phyloP scores from a whole-genome alignment of 2,797 vertebrate genomes.

The Hapalemur alaotrensis region DNA sequence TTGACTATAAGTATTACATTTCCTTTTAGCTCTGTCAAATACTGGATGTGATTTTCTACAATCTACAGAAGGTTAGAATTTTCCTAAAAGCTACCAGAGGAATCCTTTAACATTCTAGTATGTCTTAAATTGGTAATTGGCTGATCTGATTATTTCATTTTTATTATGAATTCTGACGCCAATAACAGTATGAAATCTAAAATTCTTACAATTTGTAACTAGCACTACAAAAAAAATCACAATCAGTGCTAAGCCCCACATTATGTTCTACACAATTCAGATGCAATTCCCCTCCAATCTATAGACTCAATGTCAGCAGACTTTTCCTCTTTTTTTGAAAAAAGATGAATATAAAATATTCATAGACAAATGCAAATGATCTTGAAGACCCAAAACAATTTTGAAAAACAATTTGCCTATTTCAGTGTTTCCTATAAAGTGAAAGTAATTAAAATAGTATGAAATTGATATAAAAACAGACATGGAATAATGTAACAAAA shows the following conservation, averaged over 20 bases:
- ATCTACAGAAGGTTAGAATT: neutral
- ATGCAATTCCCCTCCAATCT: neutral
- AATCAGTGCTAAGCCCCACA: neutral
- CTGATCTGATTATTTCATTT: neutral
- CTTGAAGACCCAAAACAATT: neutral
- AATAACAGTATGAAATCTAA: neutral
- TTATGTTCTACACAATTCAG: neutral
- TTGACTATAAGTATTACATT: neutral
- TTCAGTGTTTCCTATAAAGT: neutral
- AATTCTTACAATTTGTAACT: neutral
- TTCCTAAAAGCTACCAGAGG: neutral
- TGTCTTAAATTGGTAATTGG: neutral
- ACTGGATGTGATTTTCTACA: neutral
- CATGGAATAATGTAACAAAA: neutral
- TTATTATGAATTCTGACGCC: neutral
- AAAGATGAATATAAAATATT: neutral
- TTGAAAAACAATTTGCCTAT: neutral
- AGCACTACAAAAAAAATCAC: neutral
- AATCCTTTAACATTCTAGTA: neutral
- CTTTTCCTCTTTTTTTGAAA: neutral
- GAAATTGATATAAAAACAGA: neutral
- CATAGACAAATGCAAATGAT: neutral
- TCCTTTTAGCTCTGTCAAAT: neutral
- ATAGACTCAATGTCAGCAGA: neutral
- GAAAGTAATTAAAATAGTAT: neutral